A percentile compares a stretch with the other conserved stretches of the same genome.
Conservation (phyloP, 2,113 vertebrate genomes). For the Hyla sarda region DNA sequence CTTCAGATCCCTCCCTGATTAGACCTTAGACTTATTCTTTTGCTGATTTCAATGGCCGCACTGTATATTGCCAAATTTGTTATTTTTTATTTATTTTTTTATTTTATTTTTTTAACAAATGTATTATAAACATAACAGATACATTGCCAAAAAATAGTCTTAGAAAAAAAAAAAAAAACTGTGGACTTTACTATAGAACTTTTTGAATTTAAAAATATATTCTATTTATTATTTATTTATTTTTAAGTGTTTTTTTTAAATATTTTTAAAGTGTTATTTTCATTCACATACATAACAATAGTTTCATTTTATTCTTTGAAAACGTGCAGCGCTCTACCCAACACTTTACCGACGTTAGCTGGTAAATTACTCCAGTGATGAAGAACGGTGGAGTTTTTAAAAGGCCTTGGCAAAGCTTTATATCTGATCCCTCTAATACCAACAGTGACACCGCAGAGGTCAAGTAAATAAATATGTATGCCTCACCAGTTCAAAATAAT, state of each 20-base stretch:
- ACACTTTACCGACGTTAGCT: conserved; percentile 26
- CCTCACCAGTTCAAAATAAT: conserved; percentile 96
- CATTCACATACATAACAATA: background rate
- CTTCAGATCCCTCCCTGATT: too few species aligned
- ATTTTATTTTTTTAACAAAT: too few species aligned
- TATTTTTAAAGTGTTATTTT: background rate
- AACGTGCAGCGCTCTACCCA: conserved; percentile 7
- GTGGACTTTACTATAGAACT: too few species aligned
- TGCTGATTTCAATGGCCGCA: too few species aligned
- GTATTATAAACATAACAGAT: too few species aligned
- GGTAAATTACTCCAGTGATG: conserved; percentile 35
- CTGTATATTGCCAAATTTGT: too few species aligned
- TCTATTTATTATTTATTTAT: too few species aligned
- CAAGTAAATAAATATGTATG: conserved; percentile 96
- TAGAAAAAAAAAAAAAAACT: too few species aligned
- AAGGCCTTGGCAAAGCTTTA: conserved; percentile 65
- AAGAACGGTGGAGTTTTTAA: conserved; percentile 43
- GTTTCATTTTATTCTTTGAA: background rate
- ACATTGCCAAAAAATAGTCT: too few species aligned
- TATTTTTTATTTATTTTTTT: too few species aligned
- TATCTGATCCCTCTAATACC: conserved; percentile 76
- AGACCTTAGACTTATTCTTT: too few species aligned
- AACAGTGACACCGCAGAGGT: conserved; percentile 78
- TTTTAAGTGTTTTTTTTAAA: background rate
- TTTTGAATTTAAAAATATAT: too few species aligned